Evolutionary conservation across 2,113 vertebrate species (phyloP), one percentile per base, ranked within the genome.

Genomic region (Megalops atlanticus): DNA sequence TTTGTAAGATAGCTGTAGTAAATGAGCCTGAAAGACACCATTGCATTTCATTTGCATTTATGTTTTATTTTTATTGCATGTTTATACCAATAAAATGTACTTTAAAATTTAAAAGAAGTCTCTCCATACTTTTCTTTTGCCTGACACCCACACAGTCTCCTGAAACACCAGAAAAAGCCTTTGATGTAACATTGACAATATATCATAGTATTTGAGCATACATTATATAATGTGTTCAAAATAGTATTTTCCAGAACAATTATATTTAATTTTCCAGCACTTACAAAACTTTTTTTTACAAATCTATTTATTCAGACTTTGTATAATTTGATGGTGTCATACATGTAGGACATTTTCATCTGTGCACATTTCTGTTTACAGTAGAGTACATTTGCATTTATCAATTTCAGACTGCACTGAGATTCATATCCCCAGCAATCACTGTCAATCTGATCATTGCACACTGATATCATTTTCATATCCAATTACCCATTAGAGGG

Each of bases 401-500:
- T 78, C 58, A 78, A 52, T 78, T 78, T 15, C 64, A 70, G 70
- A 49, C 47, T 73, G 36, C 38, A 64, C 58, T 74, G 49, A 74
- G 79, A 49, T 35, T 80, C 33, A 74, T 35, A 74, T 33, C 72
- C 38, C 33, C 27, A 64, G 71, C 36, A 74, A 75, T 80, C 79
- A 75, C 79, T 80, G 79, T 80, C 79, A 80, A 47, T 39, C 72
- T 80, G 71, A 80, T 74, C 71, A 80, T 80, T 80, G 45, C 35
- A 75, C 72, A 75, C 43, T 80, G 72, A 80, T 80, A 73, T 74
- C 47, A 74, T 80, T 80, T 80, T 80, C 49, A 70, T 75, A 80
- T 74, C 72, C 35, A 80, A 80, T 80, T 80, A 80, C 79, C 79
- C 79, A 80, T 80, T 72, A 80, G 79, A 80, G 36, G 58, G 79